phyloP scores from a whole-genome alignment of 1,140 invertebrate species.

The Tigriopus japonicus region DNA sequence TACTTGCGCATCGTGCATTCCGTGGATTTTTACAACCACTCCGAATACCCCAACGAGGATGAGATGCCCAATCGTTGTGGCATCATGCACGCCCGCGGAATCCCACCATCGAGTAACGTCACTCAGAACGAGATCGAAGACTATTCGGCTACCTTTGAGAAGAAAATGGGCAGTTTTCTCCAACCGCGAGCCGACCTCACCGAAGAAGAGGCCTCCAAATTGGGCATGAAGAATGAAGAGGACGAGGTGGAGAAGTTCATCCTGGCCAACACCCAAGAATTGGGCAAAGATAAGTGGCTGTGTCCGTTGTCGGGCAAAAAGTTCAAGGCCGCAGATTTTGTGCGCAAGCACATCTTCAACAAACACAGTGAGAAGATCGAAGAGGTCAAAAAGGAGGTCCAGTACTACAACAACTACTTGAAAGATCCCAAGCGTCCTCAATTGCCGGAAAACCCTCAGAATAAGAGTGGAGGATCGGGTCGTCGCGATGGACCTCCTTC shows the following conservation, averaged over 20 bases:
- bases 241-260: slow-evolving; percentile 84
- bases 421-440: slow-evolving; percentile 83
- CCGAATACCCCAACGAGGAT: slow-evolving; percentile 97
- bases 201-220: slow-evolving; percentile 60
- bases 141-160: slow-evolving; percentile 57
- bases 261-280: slow-evolving; percentile 76
- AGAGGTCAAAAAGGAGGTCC: slow-evolving; percentile 82
- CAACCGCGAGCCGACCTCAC: slow-evolving; percentile 43
- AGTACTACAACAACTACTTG: slow-evolving; percentile 96
- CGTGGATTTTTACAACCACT: slow-evolving; percentile 96
- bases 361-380: slow-evolving; percentile 93
- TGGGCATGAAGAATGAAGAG: slow-evolving; percentile 45
- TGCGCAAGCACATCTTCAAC: slow-evolving; percentile 94
- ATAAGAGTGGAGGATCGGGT: slow-evolving; percentile 20
- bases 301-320: slow-evolving; percentile 97
- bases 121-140: slow-evolving; percentile 42
- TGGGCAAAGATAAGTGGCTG: slow-evolving; percentile 93
- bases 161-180: slow-evolving; percentile 71
- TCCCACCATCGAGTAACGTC: slow-evolving; percentile 56
- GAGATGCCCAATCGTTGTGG: slow-evolving; percentile 96
- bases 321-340: slow-evolving; percentile 97
- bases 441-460: slow-evolving; percentile 66
- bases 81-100: slow-evolving; percentile 87
- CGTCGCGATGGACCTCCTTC: slow-evolving; percentile 16
- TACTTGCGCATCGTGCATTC: slow-evolving; percentile 95